phyloP scores from a whole-genome alignment of 37 sponge, comb jelly and placozoan species.

The Oscarella lobularis region DNA sequence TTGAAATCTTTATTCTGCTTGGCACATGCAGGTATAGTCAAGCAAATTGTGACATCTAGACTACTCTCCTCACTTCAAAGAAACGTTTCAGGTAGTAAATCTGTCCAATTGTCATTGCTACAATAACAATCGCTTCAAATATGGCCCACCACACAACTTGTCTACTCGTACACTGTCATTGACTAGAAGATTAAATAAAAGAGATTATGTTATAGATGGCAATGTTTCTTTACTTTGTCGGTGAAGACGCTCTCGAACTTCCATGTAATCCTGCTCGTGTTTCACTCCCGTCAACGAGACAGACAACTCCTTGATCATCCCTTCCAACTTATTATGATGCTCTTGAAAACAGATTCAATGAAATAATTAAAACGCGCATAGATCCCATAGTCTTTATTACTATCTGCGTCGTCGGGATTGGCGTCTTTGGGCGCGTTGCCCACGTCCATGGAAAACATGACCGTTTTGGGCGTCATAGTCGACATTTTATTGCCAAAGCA shows the following conservation, averaged over 20 bases:
- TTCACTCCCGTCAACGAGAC: slow-evolving; percentile 69
- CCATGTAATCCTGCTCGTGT: slow-evolving; percentile 99
- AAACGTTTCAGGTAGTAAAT: slow-evolving; percentile 97
- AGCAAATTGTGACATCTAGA: slow-evolving; percentile 27
- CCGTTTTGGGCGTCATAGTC: slow-evolving; percentile 91
- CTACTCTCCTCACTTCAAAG: slow-evolving; percentile 95
- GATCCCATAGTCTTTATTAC: too few species aligned
- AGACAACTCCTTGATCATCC: slow-evolving; percentile 72
- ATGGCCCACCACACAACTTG: slow-evolving; percentile 99
- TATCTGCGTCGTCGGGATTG: slow-evolving; percentile 30
- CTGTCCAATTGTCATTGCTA: slow-evolving; percentile 92
- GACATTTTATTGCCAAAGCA: slow-evolving; percentile 98
- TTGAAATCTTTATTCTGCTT: too few species aligned
- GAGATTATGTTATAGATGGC: too few species aligned
- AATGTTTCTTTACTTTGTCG: slow-evolving; percentile 93
- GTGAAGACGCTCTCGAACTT: slow-evolving; percentile 93
- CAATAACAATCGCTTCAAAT: slow-evolving; percentile 83
- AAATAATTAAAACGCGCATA: too few species aligned
- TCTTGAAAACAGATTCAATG: too few species aligned
- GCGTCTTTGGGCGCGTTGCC: slow-evolving; percentile 71
- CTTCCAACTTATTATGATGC: slow-evolving; percentile 72
- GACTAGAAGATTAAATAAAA: slow-evolving; percentile 35
- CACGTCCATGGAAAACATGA: slow-evolving; percentile 92
- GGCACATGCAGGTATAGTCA: too few species aligned
- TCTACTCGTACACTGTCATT: slow-evolving; percentile 94